Evolutionary conservation across 2,113 vertebrate species (phyloP).

Genomic region (Leptodactylus fuscus): DNA sequence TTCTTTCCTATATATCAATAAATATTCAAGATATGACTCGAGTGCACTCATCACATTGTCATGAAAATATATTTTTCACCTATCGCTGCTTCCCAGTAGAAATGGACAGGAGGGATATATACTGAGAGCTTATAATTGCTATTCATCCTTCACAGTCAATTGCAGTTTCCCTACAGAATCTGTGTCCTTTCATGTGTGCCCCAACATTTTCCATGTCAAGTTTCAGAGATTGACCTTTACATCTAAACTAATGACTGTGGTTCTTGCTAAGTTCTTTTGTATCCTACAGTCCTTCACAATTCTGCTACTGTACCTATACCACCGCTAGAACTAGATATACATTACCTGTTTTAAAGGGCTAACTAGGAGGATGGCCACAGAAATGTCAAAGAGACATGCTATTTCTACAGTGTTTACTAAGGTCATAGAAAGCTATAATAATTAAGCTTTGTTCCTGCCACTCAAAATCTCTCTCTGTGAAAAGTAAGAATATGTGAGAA

Average conservation of each 20-base stretch:
- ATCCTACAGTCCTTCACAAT: constrained; percentile 4
- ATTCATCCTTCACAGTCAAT: constrained; percentile 54
- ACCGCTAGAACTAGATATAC: not conserved
- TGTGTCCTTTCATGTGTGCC: constrained; percentile 45
- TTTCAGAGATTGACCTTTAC: constrained; percentile 33
- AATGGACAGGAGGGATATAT: constrained; percentile 13
- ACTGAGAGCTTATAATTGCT: constrained; percentile 37
- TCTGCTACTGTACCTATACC: not conserved
- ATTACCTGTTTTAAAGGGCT: constrained; percentile 22
- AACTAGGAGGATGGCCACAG: not conserved
- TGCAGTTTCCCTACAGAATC: constrained; percentile 30
- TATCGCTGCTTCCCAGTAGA: constrained; percentile 41
- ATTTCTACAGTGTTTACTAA: constrained; percentile 12
- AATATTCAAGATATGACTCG: constrained; percentile 26
- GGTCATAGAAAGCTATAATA: not conserved
- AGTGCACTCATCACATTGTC: constrained; percentile 12
- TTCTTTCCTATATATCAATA: constrained; percentile 15
- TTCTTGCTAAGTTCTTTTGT: not conserved
- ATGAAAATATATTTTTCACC: constrained; percentile 30
- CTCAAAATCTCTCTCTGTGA: constrained; percentile 7
- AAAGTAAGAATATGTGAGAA: not conserved
- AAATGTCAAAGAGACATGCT: constrained; percentile 24
- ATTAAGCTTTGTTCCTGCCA: constrained; percentile 3
- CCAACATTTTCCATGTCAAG: constrained; percentile 40
- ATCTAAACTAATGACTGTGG: constrained; percentile 37